These are phyloP conservation scores for Clinocottus analis DNA, from an alignment of 2,113 vertebrate genomes.

Conservation along the genomic window DNA sequence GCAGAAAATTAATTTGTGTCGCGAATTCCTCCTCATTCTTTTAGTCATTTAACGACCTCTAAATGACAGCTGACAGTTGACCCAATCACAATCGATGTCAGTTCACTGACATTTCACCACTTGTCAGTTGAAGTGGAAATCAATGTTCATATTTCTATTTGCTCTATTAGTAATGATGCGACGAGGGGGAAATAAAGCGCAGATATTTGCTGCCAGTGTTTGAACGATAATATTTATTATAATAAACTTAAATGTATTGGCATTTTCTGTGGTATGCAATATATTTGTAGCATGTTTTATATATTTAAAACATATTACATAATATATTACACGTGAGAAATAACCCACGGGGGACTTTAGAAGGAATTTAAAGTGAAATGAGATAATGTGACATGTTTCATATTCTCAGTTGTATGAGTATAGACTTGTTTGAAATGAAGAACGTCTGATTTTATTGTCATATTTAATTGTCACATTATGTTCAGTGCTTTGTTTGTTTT, in stretches of 20 bases:
- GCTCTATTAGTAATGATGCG: constrained; percentile 54
- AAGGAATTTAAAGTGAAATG: neutral
- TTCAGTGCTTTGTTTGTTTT: constrained; percentile 4
- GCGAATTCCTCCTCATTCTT: constrained; percentile 84
- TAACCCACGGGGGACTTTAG: neutral
- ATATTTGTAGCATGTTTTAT: constrained; percentile 8
- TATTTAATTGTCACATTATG: constrained; percentile 15
- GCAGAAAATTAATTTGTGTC: constrained; percentile 94
- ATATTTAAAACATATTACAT: neutral
- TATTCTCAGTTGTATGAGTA: neutral
- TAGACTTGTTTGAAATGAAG: neutral
- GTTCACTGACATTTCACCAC: constrained; percentile 80
- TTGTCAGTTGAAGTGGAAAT: constrained; percentile 76
- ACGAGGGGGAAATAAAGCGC: constrained; percentile 29
- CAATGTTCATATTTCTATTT: constrained; percentile 71
- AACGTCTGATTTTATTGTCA: constrained; percentile 16
- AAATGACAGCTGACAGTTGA: constrained; percentile 93
- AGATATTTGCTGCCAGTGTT: constrained; percentile 50
- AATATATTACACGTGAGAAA: neutral
- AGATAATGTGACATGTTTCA: neutral
- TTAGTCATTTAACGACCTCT: constrained; percentile 87
- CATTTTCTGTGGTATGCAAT: constrained; percentile 1
- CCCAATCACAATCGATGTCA: constrained; percentile 91
- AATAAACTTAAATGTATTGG: constrained; percentile 8
- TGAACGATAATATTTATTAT: constrained; percentile 31